A percentile compares a stretch with the other conserved stretches of the same genome.
Evolutionary conservation across 2,797 vertebrate genomes (phyloP).

Genomic region (Sternotherus odoratus): DNA sequence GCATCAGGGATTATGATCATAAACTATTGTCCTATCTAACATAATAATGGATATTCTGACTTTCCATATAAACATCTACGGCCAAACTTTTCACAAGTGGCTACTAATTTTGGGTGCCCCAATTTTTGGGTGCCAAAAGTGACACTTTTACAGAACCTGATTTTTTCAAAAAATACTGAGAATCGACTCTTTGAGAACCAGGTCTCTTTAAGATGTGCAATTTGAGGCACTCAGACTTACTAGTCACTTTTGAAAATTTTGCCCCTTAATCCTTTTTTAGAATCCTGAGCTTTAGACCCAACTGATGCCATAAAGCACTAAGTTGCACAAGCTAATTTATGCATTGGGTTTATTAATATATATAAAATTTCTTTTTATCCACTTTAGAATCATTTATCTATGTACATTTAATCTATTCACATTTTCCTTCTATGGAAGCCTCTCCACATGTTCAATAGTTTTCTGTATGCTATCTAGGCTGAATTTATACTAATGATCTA

Average conservation of each 20-base stretch:
- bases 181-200: background rate
- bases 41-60: background rate
- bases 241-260: background rate
- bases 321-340: background rate
- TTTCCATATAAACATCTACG: background rate
- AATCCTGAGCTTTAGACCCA: background rate
- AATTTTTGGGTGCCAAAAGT: background rate
- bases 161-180: background rate
- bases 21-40: background rate
- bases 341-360: background rate
- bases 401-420: background rate
- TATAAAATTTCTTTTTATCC: no score
- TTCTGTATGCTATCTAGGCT: background rate
- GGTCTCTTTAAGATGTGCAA: background rate
- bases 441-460: background rate
- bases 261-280: background rate
- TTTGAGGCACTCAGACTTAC: background rate
- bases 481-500: background rate
- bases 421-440: background rate
- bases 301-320: rapidly evolving
- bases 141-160: background rate
- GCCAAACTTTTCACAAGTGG: background rate
- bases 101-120: background rate
- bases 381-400: background rate
- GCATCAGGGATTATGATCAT: background rate